Conservation (phyloP, 2,888 invertebrate species). For the Laspeyria flexula region DNA sequence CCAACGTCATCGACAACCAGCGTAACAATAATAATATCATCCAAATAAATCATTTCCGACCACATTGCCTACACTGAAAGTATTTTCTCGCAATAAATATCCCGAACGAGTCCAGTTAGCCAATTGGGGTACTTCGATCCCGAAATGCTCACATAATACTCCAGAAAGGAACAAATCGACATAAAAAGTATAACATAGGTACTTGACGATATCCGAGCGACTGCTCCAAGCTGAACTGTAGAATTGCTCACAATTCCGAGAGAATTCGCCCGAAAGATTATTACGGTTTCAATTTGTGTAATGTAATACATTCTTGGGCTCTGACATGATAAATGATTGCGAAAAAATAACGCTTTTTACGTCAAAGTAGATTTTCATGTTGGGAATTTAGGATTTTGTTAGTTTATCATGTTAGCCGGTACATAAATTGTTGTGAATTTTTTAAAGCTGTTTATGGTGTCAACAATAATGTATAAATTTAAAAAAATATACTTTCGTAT, state of each 20-base stretch:
- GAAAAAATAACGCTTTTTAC: conserved; percentile 29
- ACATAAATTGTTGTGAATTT: conserved; percentile 16
- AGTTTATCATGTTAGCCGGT: conserved; percentile 5
- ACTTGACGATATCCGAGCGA: conserved; percentile 38
- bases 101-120: conserved; percentile 12
- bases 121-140: conserved; percentile 19
- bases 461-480: neutral
- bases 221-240: conserved; percentile 26
- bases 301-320: conserved; percentile 36
- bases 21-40: conserved; percentile 32
- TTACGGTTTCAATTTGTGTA: conserved; percentile 46
- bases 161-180: conserved; percentile 42
- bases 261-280: conserved; percentile 35
- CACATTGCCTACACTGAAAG: conserved; percentile 25
- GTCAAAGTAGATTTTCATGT: conserved; percentile 31
- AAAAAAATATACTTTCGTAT: too few species aligned
- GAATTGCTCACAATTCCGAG: conserved; percentile 26
- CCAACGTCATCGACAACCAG: conserved; percentile 23
- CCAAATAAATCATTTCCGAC: conserved; percentile 34
- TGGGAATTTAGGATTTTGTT: conserved; percentile 20
- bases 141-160: conserved; percentile 30
- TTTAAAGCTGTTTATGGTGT: neutral
- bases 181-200: conserved; percentile 28
- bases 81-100: conserved; percentile 37
- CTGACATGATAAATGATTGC: conserved; percentile 40